These are phyloP conservation scores for Thumatha senex DNA, from an alignment of 2,888 invertebrate genomes.

Conservation along the genomic window DNA sequence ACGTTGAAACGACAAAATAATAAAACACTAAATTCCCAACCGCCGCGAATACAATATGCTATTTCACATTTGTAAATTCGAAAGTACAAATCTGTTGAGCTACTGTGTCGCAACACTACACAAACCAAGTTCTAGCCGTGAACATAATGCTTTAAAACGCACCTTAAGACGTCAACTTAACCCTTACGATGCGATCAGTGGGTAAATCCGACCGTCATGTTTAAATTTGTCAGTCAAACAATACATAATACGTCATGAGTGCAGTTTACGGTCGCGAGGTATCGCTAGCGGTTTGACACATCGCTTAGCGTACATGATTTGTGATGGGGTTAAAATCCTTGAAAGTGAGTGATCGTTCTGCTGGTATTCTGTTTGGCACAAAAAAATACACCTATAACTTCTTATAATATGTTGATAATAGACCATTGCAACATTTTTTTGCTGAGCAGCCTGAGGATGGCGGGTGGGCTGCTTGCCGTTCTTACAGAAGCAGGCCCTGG, in stretches of 20 bases:
- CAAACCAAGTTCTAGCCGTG: conserved; percentile 12
- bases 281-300: conserved; percentile 72
- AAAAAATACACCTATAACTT: not conserved
- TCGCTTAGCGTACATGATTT: conserved; percentile 75
- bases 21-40: conserved; percentile 53
- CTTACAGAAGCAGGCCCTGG: too few relatives aligned
- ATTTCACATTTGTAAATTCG: conserved; percentile 74
- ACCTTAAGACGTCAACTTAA: conserved; percentile 39
- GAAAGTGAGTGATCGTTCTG: conserved; percentile 23
- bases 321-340: conserved; percentile 61
- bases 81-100: conserved; percentile 72
- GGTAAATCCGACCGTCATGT: conserved; percentile 32
- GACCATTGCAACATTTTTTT: too few relatives aligned
- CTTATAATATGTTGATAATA: too few relatives aligned
- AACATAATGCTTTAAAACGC: conserved; percentile 9
- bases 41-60: conserved; percentile 72
- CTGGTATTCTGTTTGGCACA: conserved; percentile 1
- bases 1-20: conserved; percentile 57
- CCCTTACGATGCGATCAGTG: conserved; percentile 11
- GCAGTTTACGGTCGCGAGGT: conserved; percentile 71
- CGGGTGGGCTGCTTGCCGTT: too few relatives aligned
- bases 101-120: conserved; percentile 78
- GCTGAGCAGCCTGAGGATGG: too few relatives aligned
- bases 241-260: conserved; percentile 73
- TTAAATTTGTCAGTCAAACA: conserved; percentile 53